phyloP scores from a whole-genome alignment of 2,113 vertebrate species.

The Peromyscus polionotus region DNA sequence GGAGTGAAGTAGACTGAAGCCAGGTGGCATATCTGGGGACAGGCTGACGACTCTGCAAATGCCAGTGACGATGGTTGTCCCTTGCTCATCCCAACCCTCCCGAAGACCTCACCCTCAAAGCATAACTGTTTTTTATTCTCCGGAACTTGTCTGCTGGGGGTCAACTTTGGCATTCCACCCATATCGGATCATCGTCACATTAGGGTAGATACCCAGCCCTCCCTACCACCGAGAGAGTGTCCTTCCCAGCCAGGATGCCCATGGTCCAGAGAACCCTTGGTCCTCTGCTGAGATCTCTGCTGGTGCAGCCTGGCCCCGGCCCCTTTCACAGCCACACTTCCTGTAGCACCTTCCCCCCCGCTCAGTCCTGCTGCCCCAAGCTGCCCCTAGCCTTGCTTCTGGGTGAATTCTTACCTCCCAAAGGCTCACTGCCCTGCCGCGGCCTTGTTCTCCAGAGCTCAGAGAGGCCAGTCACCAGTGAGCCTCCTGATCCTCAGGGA shows the following conservation, averaged over 20 bases:
- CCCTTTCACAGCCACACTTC: background rate
- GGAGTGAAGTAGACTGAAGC: background rate
- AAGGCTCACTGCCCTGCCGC: background rate
- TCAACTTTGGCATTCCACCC: background rate
- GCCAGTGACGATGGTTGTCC: accelerated
- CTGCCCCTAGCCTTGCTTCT: background rate
- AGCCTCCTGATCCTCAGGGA: background rate
- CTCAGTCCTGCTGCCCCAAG: no score
- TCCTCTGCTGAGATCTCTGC: background rate
- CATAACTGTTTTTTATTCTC: background rate
- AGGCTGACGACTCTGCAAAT: background rate
- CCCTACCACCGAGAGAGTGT: background rate
- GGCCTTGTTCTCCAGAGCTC: background rate
- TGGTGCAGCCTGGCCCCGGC: background rate
- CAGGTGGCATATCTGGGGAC: accelerated
- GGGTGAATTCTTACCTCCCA: background rate
- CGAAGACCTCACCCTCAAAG: no score
- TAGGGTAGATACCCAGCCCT: background rate
- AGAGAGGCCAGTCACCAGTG: background rate
- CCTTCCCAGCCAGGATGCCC: background rate
- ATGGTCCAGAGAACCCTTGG: background rate
- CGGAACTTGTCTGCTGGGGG: background rate
- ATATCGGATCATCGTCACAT: accelerated
- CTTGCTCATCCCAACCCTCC: background rate
- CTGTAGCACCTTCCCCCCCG: background rate